Percentiles rank a stretch among this genome's conserved stretches.
phyloP scores from a whole-genome alignment of 2,888 invertebrate species.

The Panopea generosa region DNA sequence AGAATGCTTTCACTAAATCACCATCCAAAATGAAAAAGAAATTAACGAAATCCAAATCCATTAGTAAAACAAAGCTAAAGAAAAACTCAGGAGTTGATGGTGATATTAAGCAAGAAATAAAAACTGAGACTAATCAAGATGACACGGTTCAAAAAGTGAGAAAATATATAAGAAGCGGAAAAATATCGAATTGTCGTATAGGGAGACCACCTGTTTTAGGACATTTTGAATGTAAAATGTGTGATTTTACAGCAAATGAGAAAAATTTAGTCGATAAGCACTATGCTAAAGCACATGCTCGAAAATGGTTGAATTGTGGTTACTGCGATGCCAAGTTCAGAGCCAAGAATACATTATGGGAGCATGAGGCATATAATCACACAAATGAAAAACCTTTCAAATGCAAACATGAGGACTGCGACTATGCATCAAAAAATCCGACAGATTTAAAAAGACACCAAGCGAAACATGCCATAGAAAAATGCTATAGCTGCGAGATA shows the following conservation, averaged over 20 bases:
- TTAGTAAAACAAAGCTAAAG: not conserved
- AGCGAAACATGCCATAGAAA: slow-evolving; percentile 65
- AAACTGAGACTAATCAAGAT: not conserved
- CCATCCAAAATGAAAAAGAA: not conserved
- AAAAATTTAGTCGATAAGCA: slow-evolving; percentile 42
- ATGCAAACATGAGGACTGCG: slow-evolving; percentile 66
- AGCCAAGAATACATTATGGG: slow-evolving; percentile 23
- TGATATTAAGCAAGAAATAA: not conserved
- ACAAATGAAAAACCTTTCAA: slow-evolving; percentile 69
- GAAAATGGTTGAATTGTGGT: slow-evolving; percentile 53
- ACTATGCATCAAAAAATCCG: slow-evolving; percentile 59
- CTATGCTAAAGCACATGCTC: slow-evolving; percentile 21
- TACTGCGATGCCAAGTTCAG: slow-evolving; percentile 8
- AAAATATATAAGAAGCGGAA: slow-evolving; percentile 1
- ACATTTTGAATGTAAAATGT: slow-evolving; percentile 55
- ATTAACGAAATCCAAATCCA: not conserved
- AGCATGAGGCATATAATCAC: slow-evolving; percentile 71
- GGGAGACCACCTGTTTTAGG: slow-evolving; percentile 54
- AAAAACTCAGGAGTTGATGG: not conserved
- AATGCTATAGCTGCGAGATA: slow-evolving; percentile 64
- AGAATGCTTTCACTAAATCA: slow-evolving; percentile 12
- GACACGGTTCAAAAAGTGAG: not conserved
- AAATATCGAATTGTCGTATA: slow-evolving; percentile 12
- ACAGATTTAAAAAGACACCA: slow-evolving; percentile 64
- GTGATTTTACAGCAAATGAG: slow-evolving; percentile 49